Percentiles rank a stretch among this genome's conserved stretches.
phyloP scores from a whole-genome alignment of 2,113 vertebrate species.

The Carassius carassius region DNA sequence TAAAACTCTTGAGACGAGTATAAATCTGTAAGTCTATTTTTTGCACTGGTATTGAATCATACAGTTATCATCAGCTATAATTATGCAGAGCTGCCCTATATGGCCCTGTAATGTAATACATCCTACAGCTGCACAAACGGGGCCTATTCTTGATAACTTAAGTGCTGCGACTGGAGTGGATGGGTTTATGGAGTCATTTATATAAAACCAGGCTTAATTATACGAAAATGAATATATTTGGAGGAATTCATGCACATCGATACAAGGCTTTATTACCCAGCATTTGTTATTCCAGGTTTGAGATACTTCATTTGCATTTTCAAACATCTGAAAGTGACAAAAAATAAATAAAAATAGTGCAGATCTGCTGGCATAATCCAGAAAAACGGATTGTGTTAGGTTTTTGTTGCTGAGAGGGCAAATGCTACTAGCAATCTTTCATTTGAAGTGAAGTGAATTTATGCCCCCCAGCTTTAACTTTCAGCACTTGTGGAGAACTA shows the following conservation, averaged over 20 bases:
- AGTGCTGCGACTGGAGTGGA: not conserved
- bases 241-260: constrained; percentile 6
- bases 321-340: not conserved
- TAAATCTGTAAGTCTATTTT: not conserved
- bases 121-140: no score
- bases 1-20: not conserved
- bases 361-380: not conserved
- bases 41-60: not conserved
- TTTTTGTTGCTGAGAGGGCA: not conserved
- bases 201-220: constrained; percentile 17
- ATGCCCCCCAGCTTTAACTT: constrained; percentile 35
- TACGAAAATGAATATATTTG: constrained; percentile 8
- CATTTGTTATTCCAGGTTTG: not conserved
- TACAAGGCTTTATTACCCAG: not conserved
- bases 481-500: constrained; percentile 17
- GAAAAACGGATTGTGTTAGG: not conserved
- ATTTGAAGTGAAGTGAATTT: constrained; percentile 34
- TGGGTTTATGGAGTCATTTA: constrained; percentile 5
- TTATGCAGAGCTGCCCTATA: constrained; percentile 16
- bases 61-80: constrained; percentile 14
- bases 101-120: constrained; percentile 15
- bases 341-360: not conserved
- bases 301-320: constrained; percentile 9
- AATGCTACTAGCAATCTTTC: not conserved
- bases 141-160: constrained; percentile 11